These are phyloP conservation scores for Leptinotarsa tumamoca DNA, from an alignment of 2,888 invertebrate species.

Conservation along the genomic window DNA sequence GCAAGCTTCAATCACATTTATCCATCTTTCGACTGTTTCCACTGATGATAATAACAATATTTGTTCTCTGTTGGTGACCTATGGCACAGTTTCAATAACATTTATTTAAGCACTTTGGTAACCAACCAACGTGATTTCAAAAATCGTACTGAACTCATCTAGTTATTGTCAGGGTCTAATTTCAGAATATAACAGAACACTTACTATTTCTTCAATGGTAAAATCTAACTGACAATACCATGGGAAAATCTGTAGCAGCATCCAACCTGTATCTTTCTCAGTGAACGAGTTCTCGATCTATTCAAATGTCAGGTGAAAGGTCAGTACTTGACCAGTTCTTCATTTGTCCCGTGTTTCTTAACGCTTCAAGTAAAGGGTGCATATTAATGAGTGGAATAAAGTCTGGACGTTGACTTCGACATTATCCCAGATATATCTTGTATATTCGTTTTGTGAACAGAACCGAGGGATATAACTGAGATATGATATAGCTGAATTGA, in stretches of 20 bases:
- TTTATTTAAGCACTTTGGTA: too few species aligned
- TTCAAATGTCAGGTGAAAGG: constrained; percentile 45
- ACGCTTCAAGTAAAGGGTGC: constrained; percentile 27
- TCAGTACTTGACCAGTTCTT: constrained; percentile 45
- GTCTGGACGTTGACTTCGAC: not conserved
- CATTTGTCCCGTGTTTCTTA: constrained; percentile 33
- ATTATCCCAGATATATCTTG: not conserved
- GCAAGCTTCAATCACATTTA: too few species aligned
- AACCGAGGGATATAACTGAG: too few species aligned
- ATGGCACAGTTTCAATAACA: too few species aligned
- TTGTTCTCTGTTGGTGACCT: too few species aligned
- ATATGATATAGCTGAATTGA: too few species aligned
- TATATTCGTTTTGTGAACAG: not conserved
- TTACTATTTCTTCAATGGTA: not conserved
- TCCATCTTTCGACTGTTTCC: too few species aligned
- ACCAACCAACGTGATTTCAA: too few species aligned
- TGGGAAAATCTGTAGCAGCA: constrained; percentile 22
- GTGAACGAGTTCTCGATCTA: constrained; percentile 33
- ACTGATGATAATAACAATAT: too few species aligned
- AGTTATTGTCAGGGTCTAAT: not conserved
- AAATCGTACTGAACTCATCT: too few species aligned
- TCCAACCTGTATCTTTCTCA: constrained; percentile 30
- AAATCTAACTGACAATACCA: not conserved
- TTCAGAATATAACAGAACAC: not conserved
- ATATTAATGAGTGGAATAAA: constrained; percentile 17